Evolutionary conservation across 2,888 invertebrate genomes (phyloP), one percentile per base, ranked within the genome.

Genomic region (Pammene aurita): DNA sequence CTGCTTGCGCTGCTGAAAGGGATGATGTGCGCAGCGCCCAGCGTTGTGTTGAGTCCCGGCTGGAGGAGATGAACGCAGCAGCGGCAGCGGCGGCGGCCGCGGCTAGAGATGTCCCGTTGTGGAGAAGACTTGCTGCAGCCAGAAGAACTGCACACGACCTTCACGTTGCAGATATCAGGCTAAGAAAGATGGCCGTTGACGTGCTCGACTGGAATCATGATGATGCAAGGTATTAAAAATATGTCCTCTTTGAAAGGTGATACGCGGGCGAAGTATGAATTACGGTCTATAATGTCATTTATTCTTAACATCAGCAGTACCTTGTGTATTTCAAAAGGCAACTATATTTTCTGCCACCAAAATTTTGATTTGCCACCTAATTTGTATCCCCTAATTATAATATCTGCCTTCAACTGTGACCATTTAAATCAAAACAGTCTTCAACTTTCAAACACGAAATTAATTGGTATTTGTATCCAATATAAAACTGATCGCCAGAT

Each of bases 141-240:
- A 93, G 96, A 75, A 92, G 96, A 76, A 95, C 96, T 9, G 96
- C 96, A 67, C 95, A 96, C 73, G 97, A 97, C 83, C 95, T 96
- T 80, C 97, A 98, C 84, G 95, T 97, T 87, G 96, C 97, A 74
- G 97, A 97, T 85, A 97, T 98, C 76, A 96, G 97, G 87, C 92
- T 98, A 72, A 94, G 97, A 84, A 98, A 98, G 95, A 96, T 98
- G 94, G 98, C 98, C 65, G 96, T 98, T 73, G 98, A 98, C 84
- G 95, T 97, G 6, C 89, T 98, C 75, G 98, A 98, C 80, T 98
- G 98, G 98, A 96, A 96, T 89, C 97, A 97, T 82, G 97, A 97
- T 79, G 98, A 98, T 86, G 96, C 97, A 57, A 95, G 93, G 93
- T 90, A 46, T 35, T 16, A 34, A 35, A 14, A 26, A 26, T 6